Conservation (phyloP, 2,113 vertebrate genomes). For the Platysternon megacephalum region DNA sequence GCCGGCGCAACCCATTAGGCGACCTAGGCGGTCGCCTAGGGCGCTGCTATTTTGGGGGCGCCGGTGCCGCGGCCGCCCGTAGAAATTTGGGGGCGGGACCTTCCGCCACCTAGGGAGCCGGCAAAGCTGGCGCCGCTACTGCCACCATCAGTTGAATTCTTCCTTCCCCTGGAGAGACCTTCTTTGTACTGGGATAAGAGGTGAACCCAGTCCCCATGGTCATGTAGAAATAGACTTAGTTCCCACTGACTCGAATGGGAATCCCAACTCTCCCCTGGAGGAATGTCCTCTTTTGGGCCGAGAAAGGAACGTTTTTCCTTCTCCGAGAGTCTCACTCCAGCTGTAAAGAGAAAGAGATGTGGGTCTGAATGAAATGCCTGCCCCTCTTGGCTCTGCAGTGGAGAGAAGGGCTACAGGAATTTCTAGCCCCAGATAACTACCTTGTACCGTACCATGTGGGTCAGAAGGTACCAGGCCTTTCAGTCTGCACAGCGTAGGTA, state of each 20-base stretch:
- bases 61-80: too few relatives aligned
- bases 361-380: not conserved
- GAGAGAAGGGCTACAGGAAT: not conserved
- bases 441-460: not conserved
- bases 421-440: not conserved
- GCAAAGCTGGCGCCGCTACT: too few relatives aligned
- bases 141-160: not conserved
- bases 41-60: too few relatives aligned
- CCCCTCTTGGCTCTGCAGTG: not conserved
- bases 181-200: not conserved
- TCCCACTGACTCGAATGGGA: not conserved
- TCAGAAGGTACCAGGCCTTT: not conserved
- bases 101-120: too few relatives aligned
- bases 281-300: not conserved
- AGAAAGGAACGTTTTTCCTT: not conserved
- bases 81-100: too few relatives aligned
- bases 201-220: not conserved
- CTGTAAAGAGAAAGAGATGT: not conserved
- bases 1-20: too few relatives aligned
- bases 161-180: not conserved
- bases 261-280: not conserved
- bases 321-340: not conserved
- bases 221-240: not conserved
- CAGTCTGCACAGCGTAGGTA: not conserved
- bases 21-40: too few relatives aligned